These are phyloP conservation scores for Mallotus villosus DNA, from an alignment of 2,797 vertebrate genomes.

Conservation along the genomic window DNA sequence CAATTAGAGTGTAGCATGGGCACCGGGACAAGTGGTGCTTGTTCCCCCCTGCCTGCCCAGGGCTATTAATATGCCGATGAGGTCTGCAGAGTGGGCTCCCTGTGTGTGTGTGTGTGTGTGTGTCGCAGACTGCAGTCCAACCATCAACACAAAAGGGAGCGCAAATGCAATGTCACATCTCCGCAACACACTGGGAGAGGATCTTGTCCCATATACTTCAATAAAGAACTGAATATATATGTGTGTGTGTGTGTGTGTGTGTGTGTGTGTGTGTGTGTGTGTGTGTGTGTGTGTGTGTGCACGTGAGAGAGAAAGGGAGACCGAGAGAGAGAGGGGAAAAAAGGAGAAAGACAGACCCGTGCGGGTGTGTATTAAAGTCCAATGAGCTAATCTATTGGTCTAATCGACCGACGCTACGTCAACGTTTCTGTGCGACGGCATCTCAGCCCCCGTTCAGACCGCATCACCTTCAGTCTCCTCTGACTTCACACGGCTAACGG, in stretches of 20 bases:
- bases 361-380: too few species aligned
- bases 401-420: too few species aligned
- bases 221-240: neutral
- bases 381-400: too few species aligned
- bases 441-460: neutral
- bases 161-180: neutral
- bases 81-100: conserved; percentile 37
- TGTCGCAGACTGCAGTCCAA: conserved; percentile 35
- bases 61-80: conserved; percentile 46
- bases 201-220: neutral
- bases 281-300: neutral
- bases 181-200: neutral
- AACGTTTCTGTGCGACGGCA: too few species aligned
- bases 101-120: conserved; percentile 4
- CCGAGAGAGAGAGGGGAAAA: too few species aligned
- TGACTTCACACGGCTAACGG: neutral
- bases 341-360: too few species aligned
- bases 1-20: neutral
- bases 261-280: neutral
- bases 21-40: conserved; percentile 19
- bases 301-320: too few species aligned
- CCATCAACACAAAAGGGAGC: conserved; percentile 3
- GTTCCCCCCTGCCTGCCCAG: conserved; percentile 22
- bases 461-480: neutral
- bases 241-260: neutral